Evolutionary conservation across 2,113 vertebrate species (phyloP), one percentile per base, ranked within the genome.

Genomic region (Lepus americanus): DNA sequence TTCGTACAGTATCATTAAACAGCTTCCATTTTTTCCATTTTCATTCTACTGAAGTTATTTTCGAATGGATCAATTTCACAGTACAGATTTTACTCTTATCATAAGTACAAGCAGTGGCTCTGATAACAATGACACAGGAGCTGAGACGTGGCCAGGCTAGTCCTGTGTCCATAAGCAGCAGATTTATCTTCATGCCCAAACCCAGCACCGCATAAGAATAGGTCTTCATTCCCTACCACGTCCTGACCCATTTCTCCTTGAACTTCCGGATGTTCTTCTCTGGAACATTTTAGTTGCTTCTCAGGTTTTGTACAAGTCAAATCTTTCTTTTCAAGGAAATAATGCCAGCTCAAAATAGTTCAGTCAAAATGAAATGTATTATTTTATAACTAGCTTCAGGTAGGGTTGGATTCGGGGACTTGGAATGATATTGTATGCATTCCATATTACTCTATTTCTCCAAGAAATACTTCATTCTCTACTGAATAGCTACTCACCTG

Each of bases 41-140:
- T 88, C 64, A 88, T 94, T 87, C 88, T 59, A 59, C 36, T 64
- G 39, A 87, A 93, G 90, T 90, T 81, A 90, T 96, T 92, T 94
- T 90, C 83, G 27, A 49, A 55, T 74, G 29, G 27, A 85, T 92
- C 55, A 49, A 81, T 90, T 92, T 96, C 82, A 63, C 36, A 95
- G 88, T 27, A 86, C 95, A 81, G 61, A 69, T 90, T 95, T 92
- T 78, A 49, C 63, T 89, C 39, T 90, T 79, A 31, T 87, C 61
- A 51, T 53, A 81, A 23, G 85, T 78, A 81, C 11, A 90, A 90
- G 59, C 51, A 87, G 39, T 80, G 51, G 51, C 36, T 94, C n/a
- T 83, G 23, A 61, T 12, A 61, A 85, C 63, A 93, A 79, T 29
- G 59, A 64, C 20, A 33, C 12, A 87, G 49, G 20, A 72, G 39